Conservation (phyloP, 2,113 vertebrate genomes). For the Eulacestoma nigropectus region DNA sequence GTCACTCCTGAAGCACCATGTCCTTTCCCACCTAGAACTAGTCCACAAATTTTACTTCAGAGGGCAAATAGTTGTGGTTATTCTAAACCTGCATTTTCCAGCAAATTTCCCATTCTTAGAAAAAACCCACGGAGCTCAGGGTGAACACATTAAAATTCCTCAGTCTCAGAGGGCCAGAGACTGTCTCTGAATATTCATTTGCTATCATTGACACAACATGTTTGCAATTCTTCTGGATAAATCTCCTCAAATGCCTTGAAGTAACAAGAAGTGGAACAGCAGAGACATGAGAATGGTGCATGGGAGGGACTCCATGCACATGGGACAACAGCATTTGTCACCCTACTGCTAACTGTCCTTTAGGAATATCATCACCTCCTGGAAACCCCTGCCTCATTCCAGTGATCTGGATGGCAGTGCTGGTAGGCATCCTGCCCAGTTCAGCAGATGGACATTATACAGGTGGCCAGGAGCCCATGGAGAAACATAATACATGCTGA, state of each 20-base stretch:
- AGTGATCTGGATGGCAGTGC: not conserved
- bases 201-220: accelerated
- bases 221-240: not conserved
- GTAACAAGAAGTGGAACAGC: not conserved
- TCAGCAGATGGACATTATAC: not conserved
- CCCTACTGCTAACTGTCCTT: not conserved
- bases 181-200: not conserved
- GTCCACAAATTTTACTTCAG: not conserved
- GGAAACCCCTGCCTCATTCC: not conserved
- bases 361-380: not conserved
- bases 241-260: not conserved
- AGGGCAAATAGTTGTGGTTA: not conserved
- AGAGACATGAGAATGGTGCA: not conserved
- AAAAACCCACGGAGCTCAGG: not conserved
- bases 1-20: not conserved
- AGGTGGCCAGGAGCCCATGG: not conserved
- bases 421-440: not conserved
- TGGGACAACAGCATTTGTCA: not conserved
- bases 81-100: not conserved
- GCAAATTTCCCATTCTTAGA: not conserved
- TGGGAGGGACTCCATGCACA: not conserved
- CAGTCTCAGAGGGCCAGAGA: not conserved
- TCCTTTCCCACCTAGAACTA: not conserved
- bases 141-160: not conserved
- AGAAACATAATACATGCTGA: not conserved